Evolutionary conservation across 2,113 vertebrate species (phyloP), one percentile per base, ranked within the genome.

Genomic region (Dipodomys ordii): DNA sequence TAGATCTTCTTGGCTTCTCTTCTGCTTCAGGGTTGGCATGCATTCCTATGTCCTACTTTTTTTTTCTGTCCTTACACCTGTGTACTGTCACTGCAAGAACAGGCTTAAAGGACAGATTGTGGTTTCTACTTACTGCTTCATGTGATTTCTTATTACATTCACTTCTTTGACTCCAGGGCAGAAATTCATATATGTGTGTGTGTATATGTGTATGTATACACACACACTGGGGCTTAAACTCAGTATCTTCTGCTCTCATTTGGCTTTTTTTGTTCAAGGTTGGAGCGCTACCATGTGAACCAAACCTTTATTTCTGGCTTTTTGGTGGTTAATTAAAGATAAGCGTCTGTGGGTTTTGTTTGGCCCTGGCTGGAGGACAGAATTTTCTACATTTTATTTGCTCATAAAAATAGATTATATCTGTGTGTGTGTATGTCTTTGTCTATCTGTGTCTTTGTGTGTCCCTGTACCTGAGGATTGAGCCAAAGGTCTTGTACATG

Each of bases 371-470:
- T 27, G 35, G 46, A 73, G 30, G 62, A 67, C 46, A 81, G 74
- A 88, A 74, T 49, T 22, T 78, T n/a, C 22, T 88, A 64, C 4
- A n/a, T 64, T 83, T 64, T 83, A 87, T 91, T 92, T 88, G 28
- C 44, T 67, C 44, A 16, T 80, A 28, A 67, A 83, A 60, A 25
- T 87, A 19, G 13, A 83, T 74, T 88, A 53, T 53, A 53, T 53
- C 8, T 39, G 49, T 57, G 53, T 57, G 9, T 57, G 53, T 57
- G 13, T 57, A 18, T 57, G 1, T 57, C 12, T 57, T 13, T 57
- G 12, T 57, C 11, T 57, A 3, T 57, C 53, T 18, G 15, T 57
- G 53, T 57, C 15, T 57, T 57, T 57, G 53, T 57, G 53, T 13
- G 53, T 57, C 53, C 15, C 53, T 57, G 53, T 57, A 6, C 15